These are phyloP conservation scores for Dufourea novaeangliae DNA, from an alignment of 1,140 invertebrate genomes.

Conservation along the genomic window DNA sequence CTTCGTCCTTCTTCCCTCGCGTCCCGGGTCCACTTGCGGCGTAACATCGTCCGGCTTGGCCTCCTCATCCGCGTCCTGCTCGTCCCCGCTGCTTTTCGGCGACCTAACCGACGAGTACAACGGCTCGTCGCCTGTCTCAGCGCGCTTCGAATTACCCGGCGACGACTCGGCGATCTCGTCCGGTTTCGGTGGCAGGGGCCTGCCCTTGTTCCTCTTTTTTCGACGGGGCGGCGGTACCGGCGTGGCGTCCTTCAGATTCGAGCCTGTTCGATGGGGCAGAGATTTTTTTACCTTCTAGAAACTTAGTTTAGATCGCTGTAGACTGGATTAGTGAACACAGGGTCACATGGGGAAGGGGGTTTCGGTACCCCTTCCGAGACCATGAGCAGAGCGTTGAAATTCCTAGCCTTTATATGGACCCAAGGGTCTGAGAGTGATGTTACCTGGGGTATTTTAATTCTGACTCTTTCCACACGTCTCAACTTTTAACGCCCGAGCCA, in stretches of 20 bases:
- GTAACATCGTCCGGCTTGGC: background rate
- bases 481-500: no score
- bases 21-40: no score
- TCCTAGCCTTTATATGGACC: no score
- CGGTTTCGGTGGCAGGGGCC: constrained; percentile 77
- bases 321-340: no score
- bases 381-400: no score
- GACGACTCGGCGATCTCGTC: constrained; percentile 64
- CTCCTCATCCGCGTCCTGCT: constrained; percentile 33
- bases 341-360: no score
- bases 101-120: constrained; percentile 73
- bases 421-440: no score
- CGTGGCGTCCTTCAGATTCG: constrained; percentile 69
- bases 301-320: no score
- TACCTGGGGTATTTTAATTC: no score
- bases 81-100: constrained; percentile 46
- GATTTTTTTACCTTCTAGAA: no score
- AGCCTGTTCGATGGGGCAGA: constrained; percentile 50
- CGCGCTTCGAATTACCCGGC: constrained; percentile 37
- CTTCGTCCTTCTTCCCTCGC: constrained; percentile 56
- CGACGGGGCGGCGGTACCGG: constrained; percentile 77
- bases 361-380: no score
- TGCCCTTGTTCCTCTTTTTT: constrained; percentile 71
- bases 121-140: constrained; percentile 69
- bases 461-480: no score